Conservation (phyloP, 2,888 invertebrate genomes). For the Drosophila robusta region DNA sequence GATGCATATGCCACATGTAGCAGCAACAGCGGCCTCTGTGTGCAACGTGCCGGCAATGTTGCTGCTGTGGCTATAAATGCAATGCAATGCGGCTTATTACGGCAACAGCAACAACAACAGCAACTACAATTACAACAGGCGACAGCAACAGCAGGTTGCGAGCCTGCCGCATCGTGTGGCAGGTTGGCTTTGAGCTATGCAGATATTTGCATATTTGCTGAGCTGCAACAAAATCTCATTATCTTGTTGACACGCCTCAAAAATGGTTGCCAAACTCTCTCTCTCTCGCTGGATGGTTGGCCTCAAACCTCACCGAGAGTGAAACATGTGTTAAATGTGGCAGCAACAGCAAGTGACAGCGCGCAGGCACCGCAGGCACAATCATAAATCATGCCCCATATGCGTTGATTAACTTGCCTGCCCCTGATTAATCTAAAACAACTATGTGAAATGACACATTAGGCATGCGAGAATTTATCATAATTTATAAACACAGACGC, state of each 20-base stretch:
- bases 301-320: slow-evolving; percentile 5
- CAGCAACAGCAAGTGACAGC: slow-evolving; percentile 13
- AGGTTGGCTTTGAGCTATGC: slow-evolving; percentile 47
- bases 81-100: slow-evolving; percentile 69
- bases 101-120: slow-evolving; percentile 15
- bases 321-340: slow-evolving; percentile 49
- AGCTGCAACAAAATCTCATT: slow-evolving; percentile 64
- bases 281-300: neutral
- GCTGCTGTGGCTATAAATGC: slow-evolving; percentile 49
- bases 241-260: slow-evolving; percentile 68
- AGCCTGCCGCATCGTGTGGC: slow-evolving; percentile 41
- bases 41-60: slow-evolving; percentile 40
- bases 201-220: slow-evolving; percentile 58
- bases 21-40: slow-evolving; percentile 6
- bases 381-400: slow-evolving; percentile 62
- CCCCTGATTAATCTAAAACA: slow-evolving; percentile 53
- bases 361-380: slow-evolving; percentile 7
- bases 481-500: slow-evolving; percentile 57
- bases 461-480: slow-evolving; percentile 53
- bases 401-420: slow-evolving; percentile 61
- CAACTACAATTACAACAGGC: slow-evolving; percentile 1
- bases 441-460: slow-evolving; percentile 57
- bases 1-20: slow-evolving; percentile 40
- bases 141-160: slow-evolving; percentile 9
- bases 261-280: slow-evolving; percentile 34